A percentile compares a stretch with the other conserved stretches of the same genome.
Conservation (phyloP, 2,113 vertebrate species). For the Pimephales promelas region DNA sequence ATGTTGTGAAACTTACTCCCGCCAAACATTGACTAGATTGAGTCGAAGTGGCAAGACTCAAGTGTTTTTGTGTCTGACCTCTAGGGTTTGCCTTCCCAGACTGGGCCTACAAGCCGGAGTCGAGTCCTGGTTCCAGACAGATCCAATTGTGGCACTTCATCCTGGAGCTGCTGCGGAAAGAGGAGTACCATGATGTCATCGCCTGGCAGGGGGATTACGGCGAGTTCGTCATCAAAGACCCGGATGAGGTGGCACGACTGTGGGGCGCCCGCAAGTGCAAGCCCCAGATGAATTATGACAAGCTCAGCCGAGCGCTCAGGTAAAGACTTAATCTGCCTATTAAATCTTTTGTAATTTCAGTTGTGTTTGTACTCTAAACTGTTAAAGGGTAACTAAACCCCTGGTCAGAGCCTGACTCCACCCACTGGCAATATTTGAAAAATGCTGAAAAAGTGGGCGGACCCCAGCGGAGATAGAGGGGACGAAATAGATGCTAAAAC, state of each 20-base stretch:
- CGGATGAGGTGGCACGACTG: constrained; percentile 85
- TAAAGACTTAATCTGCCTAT: constrained; percentile 49
- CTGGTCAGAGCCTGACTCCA: no score
- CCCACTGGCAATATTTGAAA: no score
- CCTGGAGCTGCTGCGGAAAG: constrained; percentile 87
- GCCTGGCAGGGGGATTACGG: constrained; percentile 94
- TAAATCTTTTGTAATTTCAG: background rate
- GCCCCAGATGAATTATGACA: constrained; percentile 94
- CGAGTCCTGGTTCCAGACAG: constrained; percentile 88
- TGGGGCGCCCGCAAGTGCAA: constrained; percentile 92
- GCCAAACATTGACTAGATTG: background rate
- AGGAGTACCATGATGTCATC: constrained; percentile 90
- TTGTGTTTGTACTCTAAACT: no score
- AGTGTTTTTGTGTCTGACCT: constrained; percentile 23
- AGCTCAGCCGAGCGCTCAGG: constrained; percentile 84
- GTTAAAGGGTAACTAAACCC: no score
- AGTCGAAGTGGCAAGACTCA: background rate
- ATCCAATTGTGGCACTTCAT: constrained; percentile 95
- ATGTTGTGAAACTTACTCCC: background rate
- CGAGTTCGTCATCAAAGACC: constrained; percentile 92
- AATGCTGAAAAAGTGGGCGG: no score
- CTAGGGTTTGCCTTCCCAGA: constrained; percentile 90
- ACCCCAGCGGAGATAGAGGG: no score
- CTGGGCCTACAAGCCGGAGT: constrained; percentile 92
- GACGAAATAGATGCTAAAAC: no score